phyloP scores from a whole-genome alignment of 1,140 invertebrate species.

The Trypoxylus dichotomus region DNA sequence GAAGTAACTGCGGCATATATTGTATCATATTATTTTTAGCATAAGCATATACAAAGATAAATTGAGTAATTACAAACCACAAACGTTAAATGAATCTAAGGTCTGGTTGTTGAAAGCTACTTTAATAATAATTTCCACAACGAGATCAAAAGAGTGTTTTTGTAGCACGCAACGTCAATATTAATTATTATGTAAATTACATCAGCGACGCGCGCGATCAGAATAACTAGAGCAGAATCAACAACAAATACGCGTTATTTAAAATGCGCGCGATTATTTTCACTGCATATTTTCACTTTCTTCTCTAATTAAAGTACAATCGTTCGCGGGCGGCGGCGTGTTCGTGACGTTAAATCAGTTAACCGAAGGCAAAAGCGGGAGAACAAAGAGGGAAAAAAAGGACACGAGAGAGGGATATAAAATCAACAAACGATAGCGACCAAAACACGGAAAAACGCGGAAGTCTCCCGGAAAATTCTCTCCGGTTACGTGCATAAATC shows the following conservation, averaged over 20 bases:
- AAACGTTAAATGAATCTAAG: background rate
- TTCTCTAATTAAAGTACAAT: conserved; percentile 3
- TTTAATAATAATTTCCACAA: conserved; percentile 9
- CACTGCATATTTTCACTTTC: conserved; percentile 23
- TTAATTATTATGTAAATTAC: conserved; percentile 17
- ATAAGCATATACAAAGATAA: background rate
- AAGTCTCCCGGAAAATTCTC: background rate
- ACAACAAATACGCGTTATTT: background rate
- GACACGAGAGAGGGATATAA: background rate
- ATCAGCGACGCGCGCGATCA: conserved; percentile 23
- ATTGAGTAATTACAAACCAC: background rate
- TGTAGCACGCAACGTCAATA: conserved; percentile 5
- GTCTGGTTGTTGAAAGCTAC: background rate
- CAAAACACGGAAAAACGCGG: background rate
- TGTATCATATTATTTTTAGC: background rate
- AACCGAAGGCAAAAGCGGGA: background rate
- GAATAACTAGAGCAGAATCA: background rate
- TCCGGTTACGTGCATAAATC: conserved; percentile 6
- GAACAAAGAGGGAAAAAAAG: background rate
- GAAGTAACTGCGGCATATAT: too few species aligned
- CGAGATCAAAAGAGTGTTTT: conserved; percentile 18
- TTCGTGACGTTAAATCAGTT: conserved; percentile 17
- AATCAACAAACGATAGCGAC: conserved; percentile 3
- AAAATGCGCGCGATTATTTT: conserved; percentile 12
- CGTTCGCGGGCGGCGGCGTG: background rate